Evolutionary conservation across 1,140 invertebrate species (phyloP), one percentile per base, ranked within the genome.

Genomic region (Globodera ellingtonae): DNA sequence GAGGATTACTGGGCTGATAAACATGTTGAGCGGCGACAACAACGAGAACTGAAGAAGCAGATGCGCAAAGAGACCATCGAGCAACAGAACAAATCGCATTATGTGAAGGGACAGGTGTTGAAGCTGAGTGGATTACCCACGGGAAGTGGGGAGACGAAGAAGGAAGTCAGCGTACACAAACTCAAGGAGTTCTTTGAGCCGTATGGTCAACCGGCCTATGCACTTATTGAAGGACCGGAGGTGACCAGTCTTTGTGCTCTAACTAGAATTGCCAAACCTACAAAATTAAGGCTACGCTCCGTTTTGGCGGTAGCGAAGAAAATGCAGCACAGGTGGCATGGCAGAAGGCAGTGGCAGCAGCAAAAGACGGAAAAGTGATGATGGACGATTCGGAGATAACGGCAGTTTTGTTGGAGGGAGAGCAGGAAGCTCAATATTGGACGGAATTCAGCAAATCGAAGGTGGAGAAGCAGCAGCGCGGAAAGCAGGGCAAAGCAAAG

Each of bases 391-490:
- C 93, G 56, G 92, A 94, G 77, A 84, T 94, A 47, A 91, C 92
- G 9, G 91, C 92, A 13, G 91, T 91, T 83, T 93, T 93, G 89
- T 93, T 93, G 6, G 93, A 94, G n/a, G 94, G 94, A 86, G 93
- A 93, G 88, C 93, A 93, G 13, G 92, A 92, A 69, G 81, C 86
- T 24, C 82, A 83, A 62, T 89, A 89, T 69, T 90, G 88, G 89
- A 79, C 79, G 9, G 87, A 89, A 13, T 89, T 89, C 71, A 84
- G 78, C 9, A 83, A 82, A 59, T 65, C 75, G 48, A 85, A 86
- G 73, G 15, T 69, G 13, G 80, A 72, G 18, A 84, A 83, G 72
- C 48, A 72, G 24, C 77, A 81, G 9, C 77, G 83, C 15, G 62
- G 56, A 24, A 75, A 66, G 66, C 73, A 78, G 35, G 77, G 4